Conservation (phyloP, 1,140 invertebrate species). For the Brachystomella parvula region DNA sequence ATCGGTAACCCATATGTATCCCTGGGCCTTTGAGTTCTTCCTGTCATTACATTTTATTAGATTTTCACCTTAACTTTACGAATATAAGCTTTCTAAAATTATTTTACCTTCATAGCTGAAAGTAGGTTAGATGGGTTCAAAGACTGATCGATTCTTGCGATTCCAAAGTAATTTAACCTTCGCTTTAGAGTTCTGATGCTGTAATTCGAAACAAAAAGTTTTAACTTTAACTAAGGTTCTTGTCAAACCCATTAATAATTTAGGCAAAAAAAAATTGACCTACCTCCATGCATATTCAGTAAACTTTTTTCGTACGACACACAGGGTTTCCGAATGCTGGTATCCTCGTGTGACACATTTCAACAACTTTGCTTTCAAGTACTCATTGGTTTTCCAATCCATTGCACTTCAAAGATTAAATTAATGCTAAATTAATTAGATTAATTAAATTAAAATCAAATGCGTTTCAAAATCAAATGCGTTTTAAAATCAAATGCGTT, state of each 20-base stretch:
- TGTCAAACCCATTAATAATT: too few relatives aligned
- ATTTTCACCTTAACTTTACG: not conserved
- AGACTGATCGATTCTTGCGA: not conserved
- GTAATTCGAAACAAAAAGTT: not conserved
- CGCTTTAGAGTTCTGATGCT: not conserved
- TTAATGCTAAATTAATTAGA: too few relatives aligned
- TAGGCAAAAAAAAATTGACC: not conserved
- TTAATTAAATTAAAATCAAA: too few relatives aligned
- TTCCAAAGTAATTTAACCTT: not conserved
- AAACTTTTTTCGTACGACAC: not conserved
- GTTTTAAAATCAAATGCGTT: too few relatives aligned
- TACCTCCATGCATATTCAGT: not conserved
- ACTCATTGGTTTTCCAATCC: too few relatives aligned
- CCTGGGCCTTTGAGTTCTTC: not conserved
- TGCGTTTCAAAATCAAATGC: too few relatives aligned
- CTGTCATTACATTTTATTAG: not conserved
- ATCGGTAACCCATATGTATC: not conserved
- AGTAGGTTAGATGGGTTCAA: not conserved
- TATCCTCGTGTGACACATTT: too few relatives aligned
- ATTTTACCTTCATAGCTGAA: not conserved
- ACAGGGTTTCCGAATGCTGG: not conserved
- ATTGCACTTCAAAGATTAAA: too few relatives aligned
- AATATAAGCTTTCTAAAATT: not conserved
- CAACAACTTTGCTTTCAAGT: too few relatives aligned
- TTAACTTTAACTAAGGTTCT: not conserved